These are phyloP conservation scores for Neomorphus geoffroyi DNA, from an alignment of 2,797 vertebrate genomes.

Conservation along the genomic window DNA sequence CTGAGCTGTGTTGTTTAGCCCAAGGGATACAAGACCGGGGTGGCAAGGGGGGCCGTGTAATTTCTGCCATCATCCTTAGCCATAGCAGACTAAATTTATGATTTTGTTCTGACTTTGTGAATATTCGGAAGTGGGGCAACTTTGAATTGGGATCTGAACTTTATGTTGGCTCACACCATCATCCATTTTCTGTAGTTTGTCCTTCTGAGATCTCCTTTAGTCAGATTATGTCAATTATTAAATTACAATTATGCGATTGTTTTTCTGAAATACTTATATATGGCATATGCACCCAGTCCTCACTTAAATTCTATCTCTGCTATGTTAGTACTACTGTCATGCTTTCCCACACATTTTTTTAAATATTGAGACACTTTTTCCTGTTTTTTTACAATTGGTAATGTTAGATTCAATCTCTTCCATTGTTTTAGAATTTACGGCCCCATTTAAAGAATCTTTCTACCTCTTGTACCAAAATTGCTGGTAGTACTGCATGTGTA, in stretches of 20 bases:
- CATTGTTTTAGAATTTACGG: not conserved
- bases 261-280: not conserved
- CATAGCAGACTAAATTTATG: not conserved
- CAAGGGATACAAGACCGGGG: not conserved
- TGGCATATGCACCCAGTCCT: not conserved
- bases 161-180: not conserved
- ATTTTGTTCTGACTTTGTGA: not conserved
- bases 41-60: not conserved
- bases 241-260: too few species aligned
- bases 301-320: not conserved
- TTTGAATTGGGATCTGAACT: not conserved
- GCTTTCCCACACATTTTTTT: not conserved
- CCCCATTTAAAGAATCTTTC: not conserved
- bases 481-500: not conserved
- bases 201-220: not conserved
- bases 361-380: not conserved
- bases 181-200: not conserved
- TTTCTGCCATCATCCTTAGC: not conserved
- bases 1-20: not conserved
- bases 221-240: not conserved
- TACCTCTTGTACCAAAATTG: not conserved
- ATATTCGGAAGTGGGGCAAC: not conserved
- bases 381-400: not conserved
- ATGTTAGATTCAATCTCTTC: not conserved
- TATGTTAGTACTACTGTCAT: not conserved